Evolutionary conservation across 2,888 invertebrate species (phyloP).

Genomic region (Amblyjoppa fuscipennis): DNA sequence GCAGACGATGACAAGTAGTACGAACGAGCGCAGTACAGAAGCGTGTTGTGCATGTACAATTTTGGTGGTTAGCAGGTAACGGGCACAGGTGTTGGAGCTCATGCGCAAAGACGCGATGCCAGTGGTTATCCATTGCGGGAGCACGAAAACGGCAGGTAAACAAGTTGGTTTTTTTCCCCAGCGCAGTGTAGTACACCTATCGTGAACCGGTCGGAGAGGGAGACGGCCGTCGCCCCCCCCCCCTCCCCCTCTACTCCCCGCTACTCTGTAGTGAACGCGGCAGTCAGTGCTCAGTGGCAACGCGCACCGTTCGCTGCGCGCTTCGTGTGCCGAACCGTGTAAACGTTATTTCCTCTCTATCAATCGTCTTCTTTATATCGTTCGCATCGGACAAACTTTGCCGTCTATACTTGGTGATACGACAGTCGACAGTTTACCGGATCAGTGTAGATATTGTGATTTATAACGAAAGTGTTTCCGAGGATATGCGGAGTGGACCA

Average conservation of each 20-base stretch:
- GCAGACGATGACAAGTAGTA: neutral
- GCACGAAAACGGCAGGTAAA: constrained; percentile 11
- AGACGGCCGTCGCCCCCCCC: constrained; percentile 54
- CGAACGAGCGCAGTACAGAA: neutral
- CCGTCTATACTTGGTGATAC: neutral
- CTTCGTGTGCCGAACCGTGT: constrained; percentile 53
- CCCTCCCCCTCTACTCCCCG: constrained; percentile 37
- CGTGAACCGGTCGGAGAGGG: constrained; percentile 34
- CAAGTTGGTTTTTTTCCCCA: neutral
- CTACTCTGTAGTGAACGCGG: constrained; percentile 59
- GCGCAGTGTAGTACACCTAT: constrained; percentile 29
- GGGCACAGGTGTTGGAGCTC: constrained; percentile 70
- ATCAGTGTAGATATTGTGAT: constrained; percentile 19
- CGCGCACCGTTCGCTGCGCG: constrained; percentile 71
- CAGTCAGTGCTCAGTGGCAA: constrained; percentile 71
- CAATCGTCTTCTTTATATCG: neutral
- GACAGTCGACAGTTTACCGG: constrained; percentile 34
- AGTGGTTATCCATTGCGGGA: constrained; percentile 65
- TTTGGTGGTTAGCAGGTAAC: constrained; percentile 71
- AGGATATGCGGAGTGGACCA: constrained; percentile 34
- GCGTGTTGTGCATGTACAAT: constrained; percentile 42
- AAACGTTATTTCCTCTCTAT: constrained; percentile 46
- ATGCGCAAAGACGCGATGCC: constrained; percentile 61
- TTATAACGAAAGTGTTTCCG: neutral
- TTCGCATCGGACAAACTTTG: neutral